Evolutionary conservation across 2,888 invertebrate genomes (phyloP), one percentile per base, ranked within the genome.

Genomic region (Eupithecia tripunctaria): DNA sequence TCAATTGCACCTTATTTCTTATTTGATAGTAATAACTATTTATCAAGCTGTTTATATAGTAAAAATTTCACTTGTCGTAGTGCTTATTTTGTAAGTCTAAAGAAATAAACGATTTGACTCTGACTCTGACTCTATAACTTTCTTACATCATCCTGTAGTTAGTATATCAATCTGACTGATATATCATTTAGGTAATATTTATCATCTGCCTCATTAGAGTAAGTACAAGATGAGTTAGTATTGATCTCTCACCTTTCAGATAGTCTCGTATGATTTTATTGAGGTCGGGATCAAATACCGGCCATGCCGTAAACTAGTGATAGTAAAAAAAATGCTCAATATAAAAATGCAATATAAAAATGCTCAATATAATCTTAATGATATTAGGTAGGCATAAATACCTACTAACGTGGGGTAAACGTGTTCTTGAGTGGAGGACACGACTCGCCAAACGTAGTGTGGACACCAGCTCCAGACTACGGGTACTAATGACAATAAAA

Each of bases 241-340:
- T 56, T 56, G 56, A 56, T 21, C 1, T 56, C 4, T 56, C 25
- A 56, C 21, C 56, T 56, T 56, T 4, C 51, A 51, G 21, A 25
- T 51, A 25, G 25, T 12, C 2, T 56, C 56, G 25, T 56, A 56
- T 25, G 25, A 25, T 56, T 56, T 56, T 56, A 56, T 25, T 56
- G 47, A 51, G 47, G 47, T 21, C n/a, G 51, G 51, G 51, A 25
- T 51, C 56, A 56, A 56, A 56, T 56, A 56, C 12, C 56, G 56
- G 25, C 12, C 25, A 56, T 25, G 56, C 56, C 14, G 56, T 56
- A 1, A 1, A 14, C 1, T 25, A 56, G 25, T 56, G 47, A 12
- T 10, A 14, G 0, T 47, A 47, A 47, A 47, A 51, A 43, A 41
- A 41, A 38, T 38, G 12, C 12, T 38, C 38, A 36, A 8, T 36